A percentile compares a stretch with the other conserved stretches of the same genome.
Conservation (phyloP, 2,888 invertebrate genomes). For the Antitype chi region DNA sequence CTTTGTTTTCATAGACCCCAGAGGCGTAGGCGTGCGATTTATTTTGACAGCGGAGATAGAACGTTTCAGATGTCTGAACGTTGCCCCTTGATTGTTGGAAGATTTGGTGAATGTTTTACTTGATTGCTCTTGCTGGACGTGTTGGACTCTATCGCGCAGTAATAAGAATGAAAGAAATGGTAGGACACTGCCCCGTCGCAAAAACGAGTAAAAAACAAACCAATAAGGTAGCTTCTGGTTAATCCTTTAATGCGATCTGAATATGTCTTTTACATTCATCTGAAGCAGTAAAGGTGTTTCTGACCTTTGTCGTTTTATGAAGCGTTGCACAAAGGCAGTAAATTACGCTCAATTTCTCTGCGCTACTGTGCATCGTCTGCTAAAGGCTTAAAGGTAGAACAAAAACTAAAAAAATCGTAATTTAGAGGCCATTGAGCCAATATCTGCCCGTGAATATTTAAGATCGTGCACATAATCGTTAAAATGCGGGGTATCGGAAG, state of each 20-base stretch:
- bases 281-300: slow-evolving; percentile 14
- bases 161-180: not conserved
- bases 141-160: not conserved
- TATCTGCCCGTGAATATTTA: slow-evolving; percentile 61
- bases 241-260: slow-evolving; percentile 18
- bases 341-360: slow-evolving; percentile 45
- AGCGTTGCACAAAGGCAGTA: slow-evolving; percentile 41
- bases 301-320: slow-evolving; percentile 29
- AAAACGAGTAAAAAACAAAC: slow-evolving; percentile 6
- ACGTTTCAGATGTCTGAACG: slow-evolving; percentile 37
- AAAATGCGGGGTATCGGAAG: slow-evolving; percentile 58
- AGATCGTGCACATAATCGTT: slow-evolving; percentile 54
- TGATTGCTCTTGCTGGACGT: slow-evolving; percentile 3
- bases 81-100: slow-evolving; percentile 34
- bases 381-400: slow-evolving; percentile 38
- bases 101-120: slow-evolving; percentile 21
- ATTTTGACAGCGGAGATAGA: slow-evolving; percentile 51
- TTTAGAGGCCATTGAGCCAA: slow-evolving; percentile 54
- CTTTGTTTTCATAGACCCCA: slow-evolving; percentile 58
- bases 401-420: slow-evolving; percentile 28
- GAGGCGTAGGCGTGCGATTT: slow-evolving; percentile 54
- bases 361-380: slow-evolving; percentile 30
- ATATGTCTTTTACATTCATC: slow-evolving; percentile 24
- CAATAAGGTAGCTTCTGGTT: not conserved
- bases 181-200: not conserved